Evolutionary conservation across 2,888 invertebrate genomes (phyloP), one percentile per base, ranked within the genome.

Genomic region (Drosophila fulvimacula): DNA sequence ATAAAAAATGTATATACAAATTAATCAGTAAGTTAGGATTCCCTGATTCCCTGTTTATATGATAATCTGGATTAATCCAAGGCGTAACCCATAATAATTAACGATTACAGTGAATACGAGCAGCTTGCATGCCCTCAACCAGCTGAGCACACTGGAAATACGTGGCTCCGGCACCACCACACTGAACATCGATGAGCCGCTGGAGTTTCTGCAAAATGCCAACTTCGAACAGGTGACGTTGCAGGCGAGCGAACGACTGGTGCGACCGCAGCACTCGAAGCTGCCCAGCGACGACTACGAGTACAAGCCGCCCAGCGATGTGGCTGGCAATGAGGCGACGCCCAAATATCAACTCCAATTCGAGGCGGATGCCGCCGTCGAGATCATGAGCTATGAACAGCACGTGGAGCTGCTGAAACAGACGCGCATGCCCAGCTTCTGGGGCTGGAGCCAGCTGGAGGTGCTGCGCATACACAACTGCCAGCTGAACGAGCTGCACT

Each of bases 311-410:
- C 90, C 91, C 21, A 90, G 90, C 58, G 92, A 93, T 61, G 82
- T 73, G 30, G 39, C 61, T 17, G 52, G 19, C 86, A 91, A 62
- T 10, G 66, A 79, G 46, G 55, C n/a, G 13, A 65, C 66, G 63
- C 75, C 71, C 53, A 86, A 76, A 39, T 75, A 79, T n/a, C 73
- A 79, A 21, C 30, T 89, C n/a, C 69, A 79, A 24, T 82, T 90
- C 36, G 76, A 86, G 32, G 66, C 81, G 4, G 74, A 82, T 68
- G 90, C 38, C 0, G 60, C 66, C 7, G 39, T 57, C 1, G 94
- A 94, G 83, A 94, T 95, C 46, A 88, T 95, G 36, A 95, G 95
- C 0, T 95, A 95, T 79, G 94, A 94, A 62, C 93, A 94, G 51
- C 95, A 95, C 81, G 93, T 94, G 71, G 93, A 94, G 81, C 91